phyloP scores from a whole-genome alignment of 1,140 invertebrate species.

The Coenobita brevimanus region DNA sequence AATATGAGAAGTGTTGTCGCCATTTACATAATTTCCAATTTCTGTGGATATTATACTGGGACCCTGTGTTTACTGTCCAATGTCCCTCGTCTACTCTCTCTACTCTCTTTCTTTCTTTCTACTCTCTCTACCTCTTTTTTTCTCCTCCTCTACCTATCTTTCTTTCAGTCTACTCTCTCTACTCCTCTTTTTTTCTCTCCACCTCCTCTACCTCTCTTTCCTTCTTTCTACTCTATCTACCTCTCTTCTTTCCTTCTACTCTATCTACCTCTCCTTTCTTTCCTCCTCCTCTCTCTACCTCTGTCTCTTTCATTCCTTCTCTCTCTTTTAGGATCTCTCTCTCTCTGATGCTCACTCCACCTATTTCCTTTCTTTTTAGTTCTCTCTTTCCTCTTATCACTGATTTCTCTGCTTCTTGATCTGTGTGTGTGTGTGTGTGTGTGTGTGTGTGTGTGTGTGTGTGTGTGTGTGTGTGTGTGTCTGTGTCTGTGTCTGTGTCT shows the following conservation, averaged over 20 bases:
- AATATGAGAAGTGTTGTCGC: constrained; percentile 58
- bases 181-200: neutral
- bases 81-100: neutral
- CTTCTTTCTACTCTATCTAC: too few species aligned
- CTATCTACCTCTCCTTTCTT: too few species aligned
- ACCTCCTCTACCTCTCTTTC: too few species aligned
- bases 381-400: too few species aligned
- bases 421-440: too few species aligned
- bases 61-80: constrained; percentile 28
- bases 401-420: too few species aligned
- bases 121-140: neutral
- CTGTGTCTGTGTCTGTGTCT: too few species aligned
- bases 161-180: neutral
- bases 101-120: neutral
- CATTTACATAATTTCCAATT: constrained; percentile 66
- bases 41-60: constrained; percentile 54
- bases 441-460: too few species aligned
- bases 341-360: neutral
- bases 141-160: neutral
- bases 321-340: neutral
- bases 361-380: neutral
- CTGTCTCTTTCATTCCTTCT: too few species aligned
- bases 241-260: too few species aligned
- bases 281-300: too few species aligned
- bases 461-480: too few species aligned